Conservation (phyloP, 1,140 invertebrate genomes). For the Acromyrmex charruanus region DNA sequence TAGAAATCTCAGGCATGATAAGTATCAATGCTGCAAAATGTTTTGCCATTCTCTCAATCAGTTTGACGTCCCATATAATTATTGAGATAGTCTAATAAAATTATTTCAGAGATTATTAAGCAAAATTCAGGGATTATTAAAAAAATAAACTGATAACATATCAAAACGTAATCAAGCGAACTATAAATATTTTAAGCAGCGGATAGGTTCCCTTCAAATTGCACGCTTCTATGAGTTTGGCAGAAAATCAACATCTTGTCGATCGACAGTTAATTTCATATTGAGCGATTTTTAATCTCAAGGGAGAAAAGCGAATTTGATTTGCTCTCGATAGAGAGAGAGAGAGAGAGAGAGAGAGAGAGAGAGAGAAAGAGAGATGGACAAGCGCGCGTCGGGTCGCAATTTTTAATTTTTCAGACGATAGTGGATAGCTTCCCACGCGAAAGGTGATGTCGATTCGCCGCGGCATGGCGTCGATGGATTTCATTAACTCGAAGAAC, state of each 20-base stretch:
- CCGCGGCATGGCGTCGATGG: conserved; percentile 66
- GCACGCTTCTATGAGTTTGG: not conserved
- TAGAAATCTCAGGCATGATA: too few species aligned
- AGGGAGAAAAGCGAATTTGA: not conserved
- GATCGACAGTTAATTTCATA: not conserved
- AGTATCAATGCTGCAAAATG: too few species aligned
- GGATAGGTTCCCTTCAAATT: not conserved
- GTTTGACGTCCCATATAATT: too few species aligned
- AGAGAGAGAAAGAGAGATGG: not conserved
- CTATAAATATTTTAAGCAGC: conserved; percentile 5
- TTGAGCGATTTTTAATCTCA: conserved; percentile 28
- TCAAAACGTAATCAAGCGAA: not conserved
- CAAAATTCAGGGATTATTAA: too few species aligned
- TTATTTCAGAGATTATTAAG: not conserved
- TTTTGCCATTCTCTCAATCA: too few species aligned
- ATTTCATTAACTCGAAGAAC: conserved; percentile 82
- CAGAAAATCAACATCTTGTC: not conserved
- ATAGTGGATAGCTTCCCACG: conserved; percentile 33
- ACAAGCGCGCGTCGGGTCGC: conserved; percentile 9
- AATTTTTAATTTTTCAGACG: conserved; percentile 48
- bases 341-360: not conserved
- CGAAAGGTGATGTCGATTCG: conserved; percentile 50
- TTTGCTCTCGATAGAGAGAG: conserved; percentile 10
- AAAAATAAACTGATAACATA: not conserved
- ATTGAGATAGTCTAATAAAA: too few species aligned